phyloP scores from a whole-genome alignment of 1,140 invertebrate genomes.

The Drosophila subobscura region DNA sequence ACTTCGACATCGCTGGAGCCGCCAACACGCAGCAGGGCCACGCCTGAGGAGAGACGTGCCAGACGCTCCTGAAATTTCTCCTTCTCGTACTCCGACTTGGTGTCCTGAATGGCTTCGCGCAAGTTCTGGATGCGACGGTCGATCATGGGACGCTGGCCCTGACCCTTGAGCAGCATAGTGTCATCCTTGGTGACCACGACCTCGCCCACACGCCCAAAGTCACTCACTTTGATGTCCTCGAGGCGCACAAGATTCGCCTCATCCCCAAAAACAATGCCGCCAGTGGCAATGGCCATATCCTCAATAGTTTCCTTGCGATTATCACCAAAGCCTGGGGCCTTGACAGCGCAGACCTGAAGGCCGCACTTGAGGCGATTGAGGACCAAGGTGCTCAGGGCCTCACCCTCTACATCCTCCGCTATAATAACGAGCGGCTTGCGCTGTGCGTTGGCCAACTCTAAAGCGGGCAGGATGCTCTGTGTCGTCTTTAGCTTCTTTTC shows the following conservation, averaged over 20 bases:
- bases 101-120: constrained; percentile 95
- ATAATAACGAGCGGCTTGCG: constrained; percentile 97
- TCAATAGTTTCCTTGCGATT: constrained; percentile 98
- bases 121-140: constrained; percentile 94
- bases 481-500: constrained; percentile 99
- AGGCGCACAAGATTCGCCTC: constrained; percentile 98
- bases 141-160: constrained; percentile 93
- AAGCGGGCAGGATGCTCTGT: constrained; percentile 97
- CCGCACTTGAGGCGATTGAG: constrained; percentile 99
- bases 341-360: constrained; percentile 98
- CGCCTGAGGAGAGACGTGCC: constrained; percentile 96
- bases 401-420: constrained; percentile 99
- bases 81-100: constrained; percentile 98
- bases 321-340: constrained; percentile 99
- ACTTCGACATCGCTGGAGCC: constrained; percentile 99
- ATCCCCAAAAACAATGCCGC: constrained; percentile 99
- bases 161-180: constrained; percentile 94
- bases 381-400: constrained; percentile 98
- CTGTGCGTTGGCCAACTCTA: constrained; percentile 97
- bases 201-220: constrained; percentile 97
- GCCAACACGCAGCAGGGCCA: constrained; percentile 97
- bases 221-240: constrained; percentile 94
- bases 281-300: constrained; percentile 99
- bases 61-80: constrained; percentile 98
- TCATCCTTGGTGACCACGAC: constrained; percentile 99